Base-by-base conservation (phyloP, 2,797 vertebrate species). In the Rhabdophis nuchalis region DNA sequence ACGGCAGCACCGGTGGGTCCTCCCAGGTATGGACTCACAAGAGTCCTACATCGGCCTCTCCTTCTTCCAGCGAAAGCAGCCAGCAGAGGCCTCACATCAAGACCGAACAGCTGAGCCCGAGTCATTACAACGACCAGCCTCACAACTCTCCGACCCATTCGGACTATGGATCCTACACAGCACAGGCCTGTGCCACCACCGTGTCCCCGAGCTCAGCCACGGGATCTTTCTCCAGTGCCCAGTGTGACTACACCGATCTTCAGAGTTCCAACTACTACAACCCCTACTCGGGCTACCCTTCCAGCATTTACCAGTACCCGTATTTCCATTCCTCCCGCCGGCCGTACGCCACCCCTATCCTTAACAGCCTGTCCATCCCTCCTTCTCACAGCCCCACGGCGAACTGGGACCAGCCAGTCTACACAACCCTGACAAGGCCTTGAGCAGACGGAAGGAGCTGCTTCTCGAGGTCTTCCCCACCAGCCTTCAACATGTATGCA, bases 381-480 rank as follows among this genome's bases (percentile, higher is more conserved):
- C 98, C 99, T 0, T 97, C 98, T 56, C 99, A 99, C 98, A 99
- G 99, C 97, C 99, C 99, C 91, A 97, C 97, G 0, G 95, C 98
- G 57, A 98, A 97, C 97, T 99, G 99, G 99, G 99, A 99, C 94
- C 99, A 99, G 97, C 99, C 99, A 0, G 98, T 99, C 96, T 99
- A 99, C 96, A 99, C 99, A 90, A 99, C 99, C 11, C 97, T 99
- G 96, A 99, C 98, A 82, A 97, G 98, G 95, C 98, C 98, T 92
- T 99, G 97, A 96, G 94, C 94, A 94, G 93, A 1, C n/a, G 88
- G 9, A 53, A 0, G 8, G 87, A 90, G 95, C 93, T 82, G 88
- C 93, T 57, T 0, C 91, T 27, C 6, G 25, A 91, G 57, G 50
- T 64, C 89, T 90, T 6, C 93, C 91, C 25, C 64, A 1, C 88